These are phyloP conservation scores for Cylindroiulus punctatus DNA, from an alignment of 2,888 invertebrate species.

Conservation along the genomic window DNA sequence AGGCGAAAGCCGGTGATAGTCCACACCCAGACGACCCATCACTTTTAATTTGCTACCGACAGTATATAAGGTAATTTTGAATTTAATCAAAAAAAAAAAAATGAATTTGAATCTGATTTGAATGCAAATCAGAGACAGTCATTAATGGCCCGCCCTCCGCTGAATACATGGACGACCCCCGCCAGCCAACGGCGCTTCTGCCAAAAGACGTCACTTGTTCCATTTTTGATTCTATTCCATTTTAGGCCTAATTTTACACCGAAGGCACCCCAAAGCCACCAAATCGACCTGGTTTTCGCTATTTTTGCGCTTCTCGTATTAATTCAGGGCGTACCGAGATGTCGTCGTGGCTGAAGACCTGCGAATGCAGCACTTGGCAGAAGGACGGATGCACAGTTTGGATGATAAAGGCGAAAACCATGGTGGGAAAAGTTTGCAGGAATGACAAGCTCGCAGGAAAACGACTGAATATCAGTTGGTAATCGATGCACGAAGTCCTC, in stretches of 20 bases:
- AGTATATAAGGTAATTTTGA: too few relatives aligned
- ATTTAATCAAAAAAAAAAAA: too few relatives aligned
- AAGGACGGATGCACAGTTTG: not conserved
- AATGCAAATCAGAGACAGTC: too few relatives aligned
- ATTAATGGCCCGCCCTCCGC: not conserved
- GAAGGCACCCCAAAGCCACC: too few relatives aligned
- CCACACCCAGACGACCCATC: too few relatives aligned
- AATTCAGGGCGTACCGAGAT: not conserved
- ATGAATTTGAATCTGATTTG: too few relatives aligned
- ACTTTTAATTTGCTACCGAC: too few relatives aligned
- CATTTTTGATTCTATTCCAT: too few relatives aligned
- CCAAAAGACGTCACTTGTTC: not conserved
- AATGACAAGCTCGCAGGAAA: not conserved
- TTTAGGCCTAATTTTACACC: too few relatives aligned
- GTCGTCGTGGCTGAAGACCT: constrained; percentile 41
- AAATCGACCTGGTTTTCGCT: too few relatives aligned
- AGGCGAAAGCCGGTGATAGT: too few relatives aligned
- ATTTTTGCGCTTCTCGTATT: not conserved
- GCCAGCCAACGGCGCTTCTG: not conserved
- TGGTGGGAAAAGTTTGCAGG: not conserved
- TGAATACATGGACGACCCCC: not conserved
- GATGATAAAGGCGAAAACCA: constrained; percentile 56
- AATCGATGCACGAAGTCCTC: not conserved
- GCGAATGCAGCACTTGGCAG: constrained; percentile 49
- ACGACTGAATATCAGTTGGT: not conserved